Conservation (phyloP, 1,140 invertebrate genomes). For the Drosophila pandora region DNA sequence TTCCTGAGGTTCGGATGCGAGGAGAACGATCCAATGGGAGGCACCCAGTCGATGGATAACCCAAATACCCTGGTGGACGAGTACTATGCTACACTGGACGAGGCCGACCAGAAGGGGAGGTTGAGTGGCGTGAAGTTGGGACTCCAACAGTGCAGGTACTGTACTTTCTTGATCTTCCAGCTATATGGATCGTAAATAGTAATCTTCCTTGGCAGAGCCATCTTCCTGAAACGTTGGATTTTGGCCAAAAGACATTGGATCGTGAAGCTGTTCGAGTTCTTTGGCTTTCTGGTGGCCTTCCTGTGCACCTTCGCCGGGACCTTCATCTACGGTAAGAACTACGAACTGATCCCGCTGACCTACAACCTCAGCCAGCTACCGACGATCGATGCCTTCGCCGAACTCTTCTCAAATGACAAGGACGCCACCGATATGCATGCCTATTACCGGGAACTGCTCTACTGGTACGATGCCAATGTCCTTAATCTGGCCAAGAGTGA, state of each 20-base stretch:
- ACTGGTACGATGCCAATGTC: slow-evolving; percentile 57
- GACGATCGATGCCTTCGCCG: slow-evolving; percentile 39
- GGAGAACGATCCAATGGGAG: slow-evolving; percentile 28
- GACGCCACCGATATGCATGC: slow-evolving; percentile 16
- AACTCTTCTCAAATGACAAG: slow-evolving; percentile 3
- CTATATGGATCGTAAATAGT: neutral
- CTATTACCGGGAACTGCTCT: slow-evolving; percentile 48
- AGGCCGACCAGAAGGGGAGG: neutral
- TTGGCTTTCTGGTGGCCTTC: slow-evolving; percentile 12
- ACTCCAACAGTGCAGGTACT: neutral
- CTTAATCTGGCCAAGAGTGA: neutral
- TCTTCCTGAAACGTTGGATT: slow-evolving; percentile 36
- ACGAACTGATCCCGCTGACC: slow-evolving; percentile 22
- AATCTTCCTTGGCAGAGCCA: neutral
- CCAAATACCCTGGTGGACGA: slow-evolving; percentile 33
- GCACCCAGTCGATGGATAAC: slow-evolving; percentile 10
- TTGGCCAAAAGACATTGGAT: slow-evolving; percentile 9
- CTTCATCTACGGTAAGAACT: slow-evolving; percentile 49
- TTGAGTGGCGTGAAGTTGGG: neutral
- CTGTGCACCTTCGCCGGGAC: slow-evolving; percentile 29
- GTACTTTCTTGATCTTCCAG: too few relatives aligned
- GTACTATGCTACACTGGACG: slow-evolving; percentile 8
- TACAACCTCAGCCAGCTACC: slow-evolving; percentile 44
- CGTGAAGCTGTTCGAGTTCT: slow-evolving; percentile 5
- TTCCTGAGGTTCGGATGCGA: slow-evolving; percentile 83